Percentiles rank a stretch among this genome's conserved stretches.
Conservation (phyloP, 2,888 invertebrate genomes). For the Lithophane semibrunnea region DNA sequence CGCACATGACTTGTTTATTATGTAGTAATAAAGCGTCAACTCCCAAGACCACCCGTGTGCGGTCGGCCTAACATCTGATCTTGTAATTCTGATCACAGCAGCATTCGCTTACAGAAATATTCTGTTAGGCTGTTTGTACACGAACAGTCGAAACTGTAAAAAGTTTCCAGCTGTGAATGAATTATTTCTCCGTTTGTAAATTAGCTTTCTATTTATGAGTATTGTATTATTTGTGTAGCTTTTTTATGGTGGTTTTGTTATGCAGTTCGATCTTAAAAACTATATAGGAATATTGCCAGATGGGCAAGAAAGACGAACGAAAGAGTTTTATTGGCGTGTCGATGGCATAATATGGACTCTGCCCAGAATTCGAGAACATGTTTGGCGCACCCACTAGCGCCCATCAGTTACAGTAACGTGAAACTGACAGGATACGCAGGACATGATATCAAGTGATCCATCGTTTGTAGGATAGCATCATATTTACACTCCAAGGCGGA, state of each 20-base stretch:
- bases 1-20: conserved; percentile 77
- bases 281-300: background rate
- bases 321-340: no score
- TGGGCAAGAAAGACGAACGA: background rate
- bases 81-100: conserved; percentile 20
- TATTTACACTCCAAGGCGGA: no score
- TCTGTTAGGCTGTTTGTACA: conserved; percentile 26
- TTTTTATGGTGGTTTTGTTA: background rate
- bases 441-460: no score
- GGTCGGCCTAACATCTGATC: conserved; percentile 55
- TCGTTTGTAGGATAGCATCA: no score
- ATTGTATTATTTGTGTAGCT: conserved; percentile 37
- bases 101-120: conserved; percentile 31
- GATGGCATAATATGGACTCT: no score
- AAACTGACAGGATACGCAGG: no score
- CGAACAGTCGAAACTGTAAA: conserved; percentile 13
- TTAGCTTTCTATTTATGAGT: conserved; percentile 37
- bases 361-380: no score
- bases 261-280: background rate
- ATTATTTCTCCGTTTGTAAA: conserved; percentile 53
- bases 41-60: conserved; percentile 73
- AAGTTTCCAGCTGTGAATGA: conserved; percentile 53
- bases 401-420: no score
- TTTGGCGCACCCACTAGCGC: no score
- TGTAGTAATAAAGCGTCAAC: conserved; percentile 66